phyloP scores from a whole-genome alignment of 2,888 invertebrate species.

The Drosophila setosimentum region DNA sequence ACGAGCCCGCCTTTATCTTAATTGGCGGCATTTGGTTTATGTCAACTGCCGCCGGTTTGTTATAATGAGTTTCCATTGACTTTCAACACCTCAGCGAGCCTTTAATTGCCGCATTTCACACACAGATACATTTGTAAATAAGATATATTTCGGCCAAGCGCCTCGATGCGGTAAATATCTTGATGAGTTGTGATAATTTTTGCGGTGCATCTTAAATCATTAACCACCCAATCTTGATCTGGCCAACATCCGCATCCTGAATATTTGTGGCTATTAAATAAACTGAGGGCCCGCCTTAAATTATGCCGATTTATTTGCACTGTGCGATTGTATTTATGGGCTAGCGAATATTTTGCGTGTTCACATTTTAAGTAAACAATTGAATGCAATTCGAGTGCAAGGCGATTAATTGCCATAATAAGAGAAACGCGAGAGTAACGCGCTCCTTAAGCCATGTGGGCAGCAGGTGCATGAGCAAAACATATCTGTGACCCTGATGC shows the following conservation, averaged over 20 bases:
- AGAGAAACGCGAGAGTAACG: conserved; percentile 16
- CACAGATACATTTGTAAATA: conserved; percentile 47
- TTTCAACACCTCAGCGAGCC: conserved; percentile 79
- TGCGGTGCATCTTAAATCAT: conserved; percentile 55
- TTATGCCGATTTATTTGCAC: conserved; percentile 63
- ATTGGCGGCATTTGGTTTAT: conserved; percentile 85
- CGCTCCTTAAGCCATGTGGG: conserved; percentile 13
- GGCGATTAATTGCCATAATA: conserved; percentile 22
- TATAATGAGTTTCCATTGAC: conserved; percentile 80
- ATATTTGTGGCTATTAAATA: conserved; percentile 38
- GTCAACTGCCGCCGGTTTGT: conserved; percentile 83
- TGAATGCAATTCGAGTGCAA: conserved; percentile 42
- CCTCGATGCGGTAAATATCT: conserved; percentile 53
- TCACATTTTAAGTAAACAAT: conserved; percentile 40
- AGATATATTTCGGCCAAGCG: conserved; percentile 4
- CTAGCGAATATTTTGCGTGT: conserved; percentile 54
- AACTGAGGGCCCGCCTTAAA: conserved; percentile 50
- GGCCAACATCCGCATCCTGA: conserved; percentile 26
- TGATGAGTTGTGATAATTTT: conserved; percentile 68
- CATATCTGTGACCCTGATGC: conserved; percentile 33
- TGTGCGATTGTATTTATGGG: conserved; percentile 58
- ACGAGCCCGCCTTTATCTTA: conserved; percentile 48
- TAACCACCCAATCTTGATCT: conserved; percentile 4
- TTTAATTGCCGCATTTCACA: conserved; percentile 65
- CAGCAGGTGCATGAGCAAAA: conserved; percentile 13